These are phyloP conservation scores for Papilio elwesi DNA, from an alignment of 2,888 invertebrate genomes.

Conservation along the genomic window DNA sequence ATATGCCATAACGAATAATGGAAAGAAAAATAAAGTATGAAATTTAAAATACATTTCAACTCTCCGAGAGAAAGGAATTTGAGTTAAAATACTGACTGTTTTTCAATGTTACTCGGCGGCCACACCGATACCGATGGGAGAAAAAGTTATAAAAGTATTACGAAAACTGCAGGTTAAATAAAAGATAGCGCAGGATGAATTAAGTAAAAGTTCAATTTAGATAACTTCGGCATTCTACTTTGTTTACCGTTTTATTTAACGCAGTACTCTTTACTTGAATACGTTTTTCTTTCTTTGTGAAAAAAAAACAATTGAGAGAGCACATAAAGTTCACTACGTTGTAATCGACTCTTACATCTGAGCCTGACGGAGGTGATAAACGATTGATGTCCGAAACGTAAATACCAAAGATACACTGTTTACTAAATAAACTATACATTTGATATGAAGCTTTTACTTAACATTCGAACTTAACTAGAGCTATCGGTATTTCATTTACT, in stretches of 20 bases:
- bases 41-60: slow-evolving; percentile 11
- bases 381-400: slow-evolving; percentile 2
- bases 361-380: neutral
- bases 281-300: neutral
- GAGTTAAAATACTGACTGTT: slow-evolving; percentile 11
- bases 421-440: neutral
- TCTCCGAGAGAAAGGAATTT: neutral
- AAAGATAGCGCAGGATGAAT: neutral
- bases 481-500: too few relatives aligned
- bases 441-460: neutral
- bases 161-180: slow-evolving; percentile 8
- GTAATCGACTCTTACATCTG: neutral
- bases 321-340: neutral
- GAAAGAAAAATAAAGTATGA: slow-evolving; percentile 10
- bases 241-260: too few relatives aligned
- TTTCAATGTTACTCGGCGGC: slow-evolving; percentile 15
- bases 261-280: neutral
- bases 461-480: too few relatives aligned
- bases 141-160: slow-evolving; percentile 8
- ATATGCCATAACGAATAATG: neutral
- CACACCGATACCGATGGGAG: slow-evolving; percentile 17
- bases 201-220: neutral
- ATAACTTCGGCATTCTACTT: too few relatives aligned
- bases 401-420: neutral
- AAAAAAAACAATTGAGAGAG: neutral